phyloP scores from a whole-genome alignment of 2,888 invertebrate species.

The Drosophila subsilvestris region DNA sequence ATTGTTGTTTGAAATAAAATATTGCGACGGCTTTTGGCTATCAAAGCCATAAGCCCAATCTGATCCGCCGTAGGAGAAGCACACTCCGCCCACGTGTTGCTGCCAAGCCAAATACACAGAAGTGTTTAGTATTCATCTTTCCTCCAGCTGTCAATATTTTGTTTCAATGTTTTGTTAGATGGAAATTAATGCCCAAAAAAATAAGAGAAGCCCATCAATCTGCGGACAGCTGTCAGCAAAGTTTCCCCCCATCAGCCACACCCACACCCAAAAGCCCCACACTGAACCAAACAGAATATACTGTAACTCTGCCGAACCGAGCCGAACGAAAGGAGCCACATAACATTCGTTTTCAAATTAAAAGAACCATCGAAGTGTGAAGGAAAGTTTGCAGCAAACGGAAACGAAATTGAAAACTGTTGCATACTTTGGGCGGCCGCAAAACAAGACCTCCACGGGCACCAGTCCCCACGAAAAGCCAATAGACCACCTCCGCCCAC shows the following conservation, averaged over 20 bases:
- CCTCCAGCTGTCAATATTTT: constrained; percentile 17
- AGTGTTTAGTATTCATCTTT: neutral
- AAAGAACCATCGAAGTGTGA: constrained; percentile 64
- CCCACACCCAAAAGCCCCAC: constrained; percentile 28
- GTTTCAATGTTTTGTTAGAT: constrained; percentile 22
- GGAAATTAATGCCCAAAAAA: constrained; percentile 32
- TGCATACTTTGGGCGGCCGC: constrained; percentile 57
- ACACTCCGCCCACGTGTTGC: constrained; percentile 54
- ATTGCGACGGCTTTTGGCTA: too few species aligned
- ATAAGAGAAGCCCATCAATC: constrained; percentile 51
- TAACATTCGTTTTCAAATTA: constrained; percentile 69
- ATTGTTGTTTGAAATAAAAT: too few species aligned
- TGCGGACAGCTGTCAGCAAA: constrained; percentile 33
- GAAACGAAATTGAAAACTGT: constrained; percentile 68
- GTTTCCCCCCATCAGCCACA: constrained; percentile 28
- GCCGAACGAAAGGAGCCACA: constrained; percentile 27
- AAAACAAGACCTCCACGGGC: constrained; percentile 6
- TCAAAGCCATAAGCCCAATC: too few species aligned
- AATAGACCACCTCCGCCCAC: constrained; percentile 1
- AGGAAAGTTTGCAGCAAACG: constrained; percentile 46
- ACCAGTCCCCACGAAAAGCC: neutral
- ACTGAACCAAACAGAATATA: neutral
- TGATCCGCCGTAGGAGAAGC: neutral
- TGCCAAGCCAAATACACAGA: neutral
- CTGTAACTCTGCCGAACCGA: constrained; percentile 12